Evolutionary conservation across 2,888 invertebrate species (phyloP), one percentile per base, ranked within the genome.

Genomic region (Vesta saturnalis): DNA sequence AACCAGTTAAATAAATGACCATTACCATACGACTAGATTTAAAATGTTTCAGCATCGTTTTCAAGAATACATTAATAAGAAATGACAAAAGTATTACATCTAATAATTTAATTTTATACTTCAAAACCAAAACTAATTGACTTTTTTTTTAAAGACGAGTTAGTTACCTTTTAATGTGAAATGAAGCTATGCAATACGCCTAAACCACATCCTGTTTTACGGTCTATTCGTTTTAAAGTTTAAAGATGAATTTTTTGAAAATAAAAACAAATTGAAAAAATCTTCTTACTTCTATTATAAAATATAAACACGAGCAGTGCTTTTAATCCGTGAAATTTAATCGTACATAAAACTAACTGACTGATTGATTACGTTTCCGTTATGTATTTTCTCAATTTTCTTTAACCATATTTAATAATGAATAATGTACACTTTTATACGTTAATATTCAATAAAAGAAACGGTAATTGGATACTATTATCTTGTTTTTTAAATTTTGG

Each of bases 191-290:
- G 60, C 54, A 63, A 61, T 67, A 70, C 70, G 67, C 67, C 60
- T 60, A 54, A 56, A 49, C 67, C 64, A 67, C 67, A 70, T 70
- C 70, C 70, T 67, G 67, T 70, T 70, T 70, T 61, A 67, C 70
- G 70, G 57, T 70, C 60, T 21, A 57, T 18, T 70, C 67, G 61
- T 12, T 63, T 23, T 58, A 18, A 39, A 43, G 60, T 60, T 39
- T 39, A n/a, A 39, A 39, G 39, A 39, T 39, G 39, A 39, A 10
- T 39, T 39, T 39, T 39, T 39, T 39, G n/a, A 39, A 39, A 39
- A 39, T 39, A 10, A n/a, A 39, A 39, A 39, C n/a, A 39, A 39
- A 39, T 39, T 39, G 8, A 39, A 39, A 30, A 39, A 39, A 39
- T 39, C 8, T n/a, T 4, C 3, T 39, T n/a, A 1, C 12, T 39